Evolutionary conservation across 2,888 invertebrate species (phyloP), one percentile per base, ranked within the genome.

Genomic region (Dysmachus trigonus): DNA sequence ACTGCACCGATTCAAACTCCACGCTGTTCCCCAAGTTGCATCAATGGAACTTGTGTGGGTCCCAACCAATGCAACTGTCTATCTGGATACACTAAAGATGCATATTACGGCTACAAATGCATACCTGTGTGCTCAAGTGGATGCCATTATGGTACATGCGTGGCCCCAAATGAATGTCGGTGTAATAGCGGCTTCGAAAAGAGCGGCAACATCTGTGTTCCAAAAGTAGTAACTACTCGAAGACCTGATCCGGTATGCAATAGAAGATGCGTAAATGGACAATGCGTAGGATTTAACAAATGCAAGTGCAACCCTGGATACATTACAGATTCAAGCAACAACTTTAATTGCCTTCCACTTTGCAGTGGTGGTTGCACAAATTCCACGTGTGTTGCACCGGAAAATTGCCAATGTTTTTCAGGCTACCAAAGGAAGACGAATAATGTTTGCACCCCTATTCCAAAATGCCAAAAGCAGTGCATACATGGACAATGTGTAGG

Each of bases 331-430:
- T 41, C 83, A 5, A n/a, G 27, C 0, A 41, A 72, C 35, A 4
- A 35, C 4, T 72, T 30, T 8, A 7, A 7, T 86, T 93, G 93
- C 87, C 90, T 90, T 77, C 93, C 93, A 0, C 88, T 91, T 18
- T 94, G 94, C 87, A 87, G 47, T 0, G 91, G 92, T 10, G 91
- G 91, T 10, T 94, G 94, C 79, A 89, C 91, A 0, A 93, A 94
- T 89, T 93, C 93, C 1, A 89, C 88, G 5, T 96, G 96, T 90
- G 92, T 94, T 94, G 95, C 91, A 91, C 93, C 87, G 1, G 93
- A 93, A 86, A 92, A 92, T 0, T 96, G 96, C 90, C 92, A 87
- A 15, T 92, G 92, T 35, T 93, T 93, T 89, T 92, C 93, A 5
- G 95, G 95, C 73, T 93, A 91, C 86, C 86, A 76, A 7, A 71